Evolutionary conservation across 2,113 vertebrate genomes (phyloP).

Genomic region (Upupa epops): DNA sequence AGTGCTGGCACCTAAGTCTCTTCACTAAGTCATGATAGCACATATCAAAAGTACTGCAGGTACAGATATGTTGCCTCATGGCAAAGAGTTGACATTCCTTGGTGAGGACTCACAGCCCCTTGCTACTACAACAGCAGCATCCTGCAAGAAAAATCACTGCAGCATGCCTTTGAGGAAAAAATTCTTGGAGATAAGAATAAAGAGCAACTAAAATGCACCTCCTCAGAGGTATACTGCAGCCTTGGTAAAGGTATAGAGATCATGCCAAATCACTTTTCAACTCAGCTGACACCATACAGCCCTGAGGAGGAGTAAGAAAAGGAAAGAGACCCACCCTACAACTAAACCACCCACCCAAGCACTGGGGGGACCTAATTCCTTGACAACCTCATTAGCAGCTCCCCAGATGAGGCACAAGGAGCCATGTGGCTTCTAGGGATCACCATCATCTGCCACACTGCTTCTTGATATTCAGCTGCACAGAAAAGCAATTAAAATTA

Average conservation of each 20-base stretch:
- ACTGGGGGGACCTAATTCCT: background rate
- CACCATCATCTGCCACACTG: background rate
- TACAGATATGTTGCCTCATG: background rate
- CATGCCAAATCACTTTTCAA: background rate
- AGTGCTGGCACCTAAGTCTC: constrained; percentile 4
- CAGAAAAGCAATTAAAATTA: background rate
- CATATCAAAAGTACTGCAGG: background rate
- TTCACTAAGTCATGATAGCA: background rate
- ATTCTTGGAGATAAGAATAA: constrained; percentile 16
- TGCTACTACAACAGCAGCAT: background rate
- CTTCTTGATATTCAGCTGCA: background rate
- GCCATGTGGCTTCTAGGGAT: background rate
- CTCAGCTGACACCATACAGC: background rate
- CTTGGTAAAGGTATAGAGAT: background rate
- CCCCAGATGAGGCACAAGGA: background rate
- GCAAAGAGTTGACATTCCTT: constrained; percentile 23
- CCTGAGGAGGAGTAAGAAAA: background rate
- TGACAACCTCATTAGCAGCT: background rate
- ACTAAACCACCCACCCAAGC: background rate
- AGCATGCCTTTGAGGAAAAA: background rate
- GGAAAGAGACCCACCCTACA: background rate
- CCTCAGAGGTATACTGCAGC: background rate
- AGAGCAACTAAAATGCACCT: background rate
- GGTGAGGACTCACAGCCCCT: constrained; percentile 3
- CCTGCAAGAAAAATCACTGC: constrained; percentile 10